phyloP scores from a whole-genome alignment of 2,113 vertebrate species.

The Felis catus region F.catus_Fca126_mat1.0 CM031414.1:8143001-8143500 shows the following conservation, averaged over 20 bases:
- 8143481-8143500: too few relatives aligned
- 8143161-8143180: neutral
- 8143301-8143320: neutral
- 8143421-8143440: too few relatives aligned
- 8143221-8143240: neutral
- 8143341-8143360: neutral
- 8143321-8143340: neutral
- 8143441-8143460: too few relatives aligned
- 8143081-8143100: neutral
- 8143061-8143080: neutral
- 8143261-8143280: neutral
- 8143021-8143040: neutral
- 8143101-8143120: constrained; percentile 4
- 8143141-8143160: neutral
- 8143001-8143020: neutral
- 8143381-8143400: neutral
- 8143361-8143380: neutral
- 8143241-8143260: neutral
- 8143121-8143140: neutral
- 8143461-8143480: too few relatives aligned
- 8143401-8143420: too few relatives aligned
- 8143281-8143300: neutral
- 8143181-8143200: neutral
- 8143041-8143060: neutral
- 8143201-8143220: neutral